These are phyloP conservation scores for Liposcelis brunnea DNA, from an alignment of 2,888 invertebrate genomes.

Conservation along the genomic window DNA sequence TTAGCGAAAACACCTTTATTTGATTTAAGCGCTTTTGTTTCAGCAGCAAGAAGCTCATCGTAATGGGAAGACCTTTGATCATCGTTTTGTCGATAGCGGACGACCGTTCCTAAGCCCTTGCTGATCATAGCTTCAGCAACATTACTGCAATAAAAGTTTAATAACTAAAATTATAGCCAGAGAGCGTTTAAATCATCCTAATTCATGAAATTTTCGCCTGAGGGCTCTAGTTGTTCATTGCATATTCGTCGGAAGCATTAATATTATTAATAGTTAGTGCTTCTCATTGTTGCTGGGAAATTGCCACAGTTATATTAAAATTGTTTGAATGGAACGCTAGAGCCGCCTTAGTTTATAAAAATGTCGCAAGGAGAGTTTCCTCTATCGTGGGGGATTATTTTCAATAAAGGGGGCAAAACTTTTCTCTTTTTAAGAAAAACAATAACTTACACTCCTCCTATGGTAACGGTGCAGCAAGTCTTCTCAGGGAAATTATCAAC, in stretches of 20 bases:
- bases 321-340: too few relatives aligned
- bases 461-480: constrained; percentile 78
- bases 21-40: constrained; percentile 79
- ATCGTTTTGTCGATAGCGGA: constrained; percentile 87
- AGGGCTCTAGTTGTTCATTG: too few relatives aligned
- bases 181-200: too few relatives aligned
- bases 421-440: too few relatives aligned
- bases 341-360: too few relatives aligned
- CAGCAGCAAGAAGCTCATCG: constrained; percentile 81
- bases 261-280: constrained; percentile 1
- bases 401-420: too few relatives aligned
- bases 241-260: too few relatives aligned
- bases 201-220: too few relatives aligned
- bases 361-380: too few relatives aligned
- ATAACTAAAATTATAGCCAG: constrained; percentile 13
- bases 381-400: too few relatives aligned
- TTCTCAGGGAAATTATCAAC: constrained; percentile 90
- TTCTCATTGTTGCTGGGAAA: background rate
- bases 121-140: constrained; percentile 84
- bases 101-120: constrained; percentile 83
- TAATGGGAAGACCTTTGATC: constrained; percentile 89
- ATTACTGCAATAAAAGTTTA: constrained; percentile 44
- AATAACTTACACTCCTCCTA: constrained; percentile 52
- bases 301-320: too few relatives aligned
- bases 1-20: constrained; percentile 68